Conservation (phyloP, 2,113 vertebrate species). For the Meleagris gallopavo region DNA sequence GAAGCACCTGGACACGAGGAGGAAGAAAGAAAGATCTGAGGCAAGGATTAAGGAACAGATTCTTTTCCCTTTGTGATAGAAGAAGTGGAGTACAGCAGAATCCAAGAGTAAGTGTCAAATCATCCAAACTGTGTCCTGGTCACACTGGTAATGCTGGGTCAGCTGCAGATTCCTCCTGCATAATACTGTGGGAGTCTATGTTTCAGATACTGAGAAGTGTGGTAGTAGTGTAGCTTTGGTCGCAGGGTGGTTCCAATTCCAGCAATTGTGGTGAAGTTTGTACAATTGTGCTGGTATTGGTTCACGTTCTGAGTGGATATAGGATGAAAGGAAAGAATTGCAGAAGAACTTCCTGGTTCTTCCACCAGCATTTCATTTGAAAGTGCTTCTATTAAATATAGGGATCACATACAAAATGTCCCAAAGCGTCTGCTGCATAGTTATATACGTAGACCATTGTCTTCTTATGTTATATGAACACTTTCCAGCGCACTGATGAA, state of each 20-base stretch:
- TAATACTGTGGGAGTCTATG: not conserved
- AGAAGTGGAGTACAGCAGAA: not conserved
- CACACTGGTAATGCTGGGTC: not conserved
- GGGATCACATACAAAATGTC: not conserved
- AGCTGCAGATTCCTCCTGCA: not conserved
- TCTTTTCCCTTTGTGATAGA: not conserved
- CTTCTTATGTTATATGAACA: not conserved
- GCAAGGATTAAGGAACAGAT: not conserved
- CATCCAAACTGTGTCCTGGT: not conserved
- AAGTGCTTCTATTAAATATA: not conserved
- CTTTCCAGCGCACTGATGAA: not conserved
- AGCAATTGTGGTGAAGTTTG: not conserved
- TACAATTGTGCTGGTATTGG: not conserved
- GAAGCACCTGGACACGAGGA: not conserved
- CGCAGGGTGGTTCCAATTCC: not conserved
- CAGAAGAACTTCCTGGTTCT: not conserved
- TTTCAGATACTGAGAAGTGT: no score
- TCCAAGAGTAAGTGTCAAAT: not conserved
- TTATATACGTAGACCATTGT: not conserved
- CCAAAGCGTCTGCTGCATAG: not conserved
- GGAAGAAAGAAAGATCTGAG: not conserved
- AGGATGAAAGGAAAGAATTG: not conserved
- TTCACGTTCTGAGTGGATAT: not conserved
- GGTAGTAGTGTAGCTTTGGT: not conserved
- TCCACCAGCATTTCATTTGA: not conserved